These are phyloP conservation scores for Sussaba pulchella DNA, from an alignment of 2,888 invertebrate species.

Conservation along the genomic window DNA sequence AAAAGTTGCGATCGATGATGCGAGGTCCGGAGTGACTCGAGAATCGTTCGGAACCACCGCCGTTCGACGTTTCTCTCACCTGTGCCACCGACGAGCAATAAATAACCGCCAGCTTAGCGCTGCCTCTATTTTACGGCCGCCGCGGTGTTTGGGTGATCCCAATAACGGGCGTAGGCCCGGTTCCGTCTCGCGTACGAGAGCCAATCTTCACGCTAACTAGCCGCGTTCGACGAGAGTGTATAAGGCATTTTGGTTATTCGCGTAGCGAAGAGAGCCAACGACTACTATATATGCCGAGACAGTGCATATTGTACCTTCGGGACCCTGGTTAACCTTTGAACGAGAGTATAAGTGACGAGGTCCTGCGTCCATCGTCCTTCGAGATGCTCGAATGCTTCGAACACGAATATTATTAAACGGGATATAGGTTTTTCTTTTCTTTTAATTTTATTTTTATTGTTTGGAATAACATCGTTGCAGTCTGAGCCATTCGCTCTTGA, in stretches of 20 bases:
- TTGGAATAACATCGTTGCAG: slow-evolving; percentile 32
- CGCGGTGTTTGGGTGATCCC: slow-evolving; percentile 79
- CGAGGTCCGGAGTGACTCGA: not conserved
- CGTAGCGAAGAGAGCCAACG: slow-evolving; percentile 34
- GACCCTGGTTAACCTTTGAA: slow-evolving; percentile 83
- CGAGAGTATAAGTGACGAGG: slow-evolving; percentile 68
- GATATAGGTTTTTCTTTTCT: slow-evolving; percentile 26
- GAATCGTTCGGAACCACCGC: slow-evolving; percentile 5
- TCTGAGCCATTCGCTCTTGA: slow-evolving; percentile 12
- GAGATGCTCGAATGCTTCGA: slow-evolving; percentile 62
- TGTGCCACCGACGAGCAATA: slow-evolving; percentile 82
- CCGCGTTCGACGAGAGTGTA: slow-evolving; percentile 73
- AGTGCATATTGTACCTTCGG: slow-evolving; percentile 63
- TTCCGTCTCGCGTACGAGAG: slow-evolving; percentile 79
- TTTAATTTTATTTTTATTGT: slow-evolving; percentile 31
- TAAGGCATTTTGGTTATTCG: slow-evolving; percentile 26
- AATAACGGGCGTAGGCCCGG: slow-evolving; percentile 77
- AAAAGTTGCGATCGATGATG: not conserved
- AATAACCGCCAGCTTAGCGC: slow-evolving; percentile 83
- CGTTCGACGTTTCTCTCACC: slow-evolving; percentile 79
- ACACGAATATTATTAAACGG: slow-evolving; percentile 48
- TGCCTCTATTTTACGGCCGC: slow-evolving; percentile 82
- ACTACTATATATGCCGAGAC: slow-evolving; percentile 51
- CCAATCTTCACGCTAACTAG: slow-evolving; percentile 84
- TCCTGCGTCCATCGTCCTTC: slow-evolving; percentile 48